A percentile compares a stretch with the other conserved stretches of the same genome.
Evolutionary conservation across 2,113 vertebrate genomes (phyloP).

Genomic region (Nematolebias whitei): DNA sequence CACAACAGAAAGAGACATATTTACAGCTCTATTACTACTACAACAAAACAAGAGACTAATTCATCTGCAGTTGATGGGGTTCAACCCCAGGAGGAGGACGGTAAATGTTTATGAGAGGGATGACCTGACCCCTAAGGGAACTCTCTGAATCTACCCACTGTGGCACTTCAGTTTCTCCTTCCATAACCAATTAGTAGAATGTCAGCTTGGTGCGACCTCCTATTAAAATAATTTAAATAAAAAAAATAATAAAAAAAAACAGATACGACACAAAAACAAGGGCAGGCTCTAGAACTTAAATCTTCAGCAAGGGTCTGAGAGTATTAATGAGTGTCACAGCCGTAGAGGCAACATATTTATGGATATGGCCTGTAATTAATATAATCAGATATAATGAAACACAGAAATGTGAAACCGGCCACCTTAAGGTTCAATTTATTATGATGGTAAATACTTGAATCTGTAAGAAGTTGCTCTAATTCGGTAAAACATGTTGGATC

Average conservation of each 20-base stretch:
- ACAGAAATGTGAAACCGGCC: too few species aligned
- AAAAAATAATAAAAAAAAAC: slow-evolving; percentile 15
- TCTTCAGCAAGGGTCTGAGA: slow-evolving; percentile 32
- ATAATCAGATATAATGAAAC: background rate
- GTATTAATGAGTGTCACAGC: slow-evolving; percentile 41
- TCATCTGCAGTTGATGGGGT: slow-evolving; percentile 8
- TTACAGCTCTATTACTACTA: slow-evolving; percentile 11
- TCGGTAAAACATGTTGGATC: too few species aligned
- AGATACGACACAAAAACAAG: slow-evolving; percentile 34
- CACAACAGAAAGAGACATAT: slow-evolving; percentile 1
- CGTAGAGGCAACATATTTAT: slow-evolving; percentile 17
- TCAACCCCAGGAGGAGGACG: slow-evolving; percentile 28
- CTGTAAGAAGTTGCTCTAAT: too few species aligned
- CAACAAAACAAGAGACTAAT: slow-evolving; percentile 1
- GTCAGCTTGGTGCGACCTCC: slow-evolving; percentile 60
- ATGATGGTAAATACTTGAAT: too few species aligned
- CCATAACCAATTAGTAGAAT: slow-evolving; percentile 71
- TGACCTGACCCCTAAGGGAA: slow-evolving; percentile 50
- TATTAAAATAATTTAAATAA: slow-evolving; percentile 46
- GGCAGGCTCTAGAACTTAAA: slow-evolving; percentile 41
- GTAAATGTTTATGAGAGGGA: slow-evolving; percentile 35
- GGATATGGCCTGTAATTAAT: slow-evolving; percentile 1
- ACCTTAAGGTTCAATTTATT: too few species aligned
- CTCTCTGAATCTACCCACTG: slow-evolving; percentile 43
- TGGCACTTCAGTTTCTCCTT: slow-evolving; percentile 39